phyloP scores from a whole-genome alignment of 2,797 vertebrate species.

The Selene dorsalis region DNA sequence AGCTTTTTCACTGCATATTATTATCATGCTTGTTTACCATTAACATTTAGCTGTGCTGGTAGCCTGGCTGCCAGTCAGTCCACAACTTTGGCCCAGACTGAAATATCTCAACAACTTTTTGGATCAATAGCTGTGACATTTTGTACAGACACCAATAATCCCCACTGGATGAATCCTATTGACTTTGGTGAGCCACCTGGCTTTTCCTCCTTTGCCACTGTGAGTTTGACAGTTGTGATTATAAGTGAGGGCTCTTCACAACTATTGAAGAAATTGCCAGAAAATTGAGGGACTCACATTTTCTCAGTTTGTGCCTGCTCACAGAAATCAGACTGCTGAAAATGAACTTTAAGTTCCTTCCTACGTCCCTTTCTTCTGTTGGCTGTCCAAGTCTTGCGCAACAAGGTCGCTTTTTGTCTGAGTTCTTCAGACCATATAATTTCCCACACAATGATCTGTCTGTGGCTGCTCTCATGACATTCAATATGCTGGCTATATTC shows the following conservation, averaged over 20 bases:
- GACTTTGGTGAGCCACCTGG: not conserved
- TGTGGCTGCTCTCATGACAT: conserved; percentile 40
- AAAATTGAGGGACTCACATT: no score
- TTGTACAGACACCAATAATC: not conserved
- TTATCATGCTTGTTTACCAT: not conserved
- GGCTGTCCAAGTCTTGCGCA: conserved; percentile 52
- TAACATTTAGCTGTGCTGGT: not conserved
- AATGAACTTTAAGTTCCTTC: conserved; percentile 57
- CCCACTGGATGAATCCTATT: not conserved
- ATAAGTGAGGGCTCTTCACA: not conserved
- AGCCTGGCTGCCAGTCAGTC: not conserved
- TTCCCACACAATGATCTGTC: conserved; percentile 40
- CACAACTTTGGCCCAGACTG: not conserved
- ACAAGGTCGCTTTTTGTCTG: conserved; percentile 66
- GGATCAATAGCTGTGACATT: not conserved
- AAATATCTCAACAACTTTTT: not conserved
- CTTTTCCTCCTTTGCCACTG: not conserved
- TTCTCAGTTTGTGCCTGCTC: conserved; percentile 30
- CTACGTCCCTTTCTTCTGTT: conserved; percentile 23
- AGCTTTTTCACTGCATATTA: not conserved
- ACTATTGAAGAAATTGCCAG: not conserved
- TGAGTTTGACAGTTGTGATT: not conserved
- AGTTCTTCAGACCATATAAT: conserved; percentile 38
- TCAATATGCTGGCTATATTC: conserved; percentile 20
- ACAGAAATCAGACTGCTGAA: conserved; percentile 63